phyloP scores from a whole-genome alignment of 2,888 invertebrate species.

The Mycalesis mineus region DNA sequence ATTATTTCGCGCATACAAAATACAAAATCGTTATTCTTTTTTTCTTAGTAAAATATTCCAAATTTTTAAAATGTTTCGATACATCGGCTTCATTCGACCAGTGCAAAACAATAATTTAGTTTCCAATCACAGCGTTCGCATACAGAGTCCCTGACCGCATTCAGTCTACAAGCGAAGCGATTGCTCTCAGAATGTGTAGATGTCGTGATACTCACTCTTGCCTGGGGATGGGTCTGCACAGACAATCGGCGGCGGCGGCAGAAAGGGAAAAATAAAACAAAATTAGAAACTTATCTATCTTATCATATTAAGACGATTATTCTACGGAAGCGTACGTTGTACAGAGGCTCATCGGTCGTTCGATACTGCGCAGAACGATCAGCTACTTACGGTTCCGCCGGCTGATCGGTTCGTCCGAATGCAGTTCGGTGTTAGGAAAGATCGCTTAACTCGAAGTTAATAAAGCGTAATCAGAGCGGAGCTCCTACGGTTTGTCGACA shows the following conservation, averaged over 20 bases:
- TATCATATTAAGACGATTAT: conserved; percentile 33
- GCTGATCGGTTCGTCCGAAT: conserved; percentile 25
- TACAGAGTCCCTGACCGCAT: conserved; percentile 48
- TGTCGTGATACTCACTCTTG: conserved; percentile 79
- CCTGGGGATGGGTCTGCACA: conserved; percentile 82
- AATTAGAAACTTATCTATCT: conserved; percentile 50
- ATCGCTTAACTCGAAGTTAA: conserved; percentile 19
- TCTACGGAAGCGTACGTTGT: conserved; percentile 12
- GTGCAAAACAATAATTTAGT: conserved; percentile 38
- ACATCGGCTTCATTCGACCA: conserved; percentile 33
- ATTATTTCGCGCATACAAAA: conserved; percentile 65
- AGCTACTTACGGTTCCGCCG: conserved; percentile 19
- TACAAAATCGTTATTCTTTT: conserved; percentile 51
- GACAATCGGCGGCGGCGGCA: conserved; percentile 58
- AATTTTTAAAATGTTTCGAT: conserved; percentile 40
- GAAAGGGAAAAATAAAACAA: conserved; percentile 55
- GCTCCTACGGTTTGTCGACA: conserved; percentile 31
- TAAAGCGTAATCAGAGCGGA: conserved; percentile 27
- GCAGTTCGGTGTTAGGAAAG: conserved; percentile 24
- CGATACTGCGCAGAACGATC: conserved; percentile 12
- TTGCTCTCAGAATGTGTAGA: conserved; percentile 35
- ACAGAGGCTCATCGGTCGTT: conserved; percentile 17
- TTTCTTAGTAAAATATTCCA: conserved; percentile 7
- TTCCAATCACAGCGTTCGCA: conserved; percentile 52
- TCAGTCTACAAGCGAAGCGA: conserved; percentile 64